These are phyloP conservation scores for Muscidifurax raptorellus DNA, from an alignment of 1,140 invertebrate species.

Conservation along the genomic window DNA sequence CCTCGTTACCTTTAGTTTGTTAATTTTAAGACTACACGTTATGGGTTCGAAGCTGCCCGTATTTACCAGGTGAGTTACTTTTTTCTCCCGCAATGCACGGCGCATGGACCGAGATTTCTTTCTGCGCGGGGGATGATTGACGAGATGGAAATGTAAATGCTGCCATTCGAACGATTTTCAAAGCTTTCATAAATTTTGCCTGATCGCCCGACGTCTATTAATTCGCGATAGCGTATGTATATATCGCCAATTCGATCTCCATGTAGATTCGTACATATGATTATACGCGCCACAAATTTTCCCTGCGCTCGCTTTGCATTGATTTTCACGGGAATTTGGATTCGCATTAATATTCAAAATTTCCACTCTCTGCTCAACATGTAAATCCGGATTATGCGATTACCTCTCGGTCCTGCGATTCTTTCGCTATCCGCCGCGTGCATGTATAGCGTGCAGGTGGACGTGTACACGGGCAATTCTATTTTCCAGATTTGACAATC, in stretches of 20 bases:
- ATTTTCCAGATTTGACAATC: conserved; percentile 90
- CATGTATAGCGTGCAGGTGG: not conserved
- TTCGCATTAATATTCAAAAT: not conserved
- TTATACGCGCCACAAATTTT: not conserved
- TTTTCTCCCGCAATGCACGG: not conserved
- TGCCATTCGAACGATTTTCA: not conserved
- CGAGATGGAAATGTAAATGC: not conserved
- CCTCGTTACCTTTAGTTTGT: conserved; percentile 86
- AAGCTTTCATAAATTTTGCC: too few relatives aligned
- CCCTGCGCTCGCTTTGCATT: not conserved
- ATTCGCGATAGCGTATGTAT: too few relatives aligned
- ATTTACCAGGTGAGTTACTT: conserved; percentile 85
- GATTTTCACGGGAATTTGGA: not conserved
- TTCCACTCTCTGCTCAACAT: not conserved
- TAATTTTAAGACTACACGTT: conserved; percentile 91
- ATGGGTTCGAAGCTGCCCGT: conserved; percentile 97
- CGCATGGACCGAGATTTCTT: not conserved
- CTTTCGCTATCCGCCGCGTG: not conserved
- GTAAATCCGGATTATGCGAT: not conserved
- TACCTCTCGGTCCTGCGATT: not conserved
- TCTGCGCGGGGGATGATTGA: not conserved
- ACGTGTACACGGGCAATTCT: not conserved
- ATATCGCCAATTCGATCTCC: not conserved
- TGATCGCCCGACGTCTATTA: too few relatives aligned
- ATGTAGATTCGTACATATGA: not conserved